Percentiles rank a stretch among this genome's conserved stretches.
phyloP scores from a whole-genome alignment of 2,888 invertebrate genomes.

The Aphodius sticticus region DNA sequence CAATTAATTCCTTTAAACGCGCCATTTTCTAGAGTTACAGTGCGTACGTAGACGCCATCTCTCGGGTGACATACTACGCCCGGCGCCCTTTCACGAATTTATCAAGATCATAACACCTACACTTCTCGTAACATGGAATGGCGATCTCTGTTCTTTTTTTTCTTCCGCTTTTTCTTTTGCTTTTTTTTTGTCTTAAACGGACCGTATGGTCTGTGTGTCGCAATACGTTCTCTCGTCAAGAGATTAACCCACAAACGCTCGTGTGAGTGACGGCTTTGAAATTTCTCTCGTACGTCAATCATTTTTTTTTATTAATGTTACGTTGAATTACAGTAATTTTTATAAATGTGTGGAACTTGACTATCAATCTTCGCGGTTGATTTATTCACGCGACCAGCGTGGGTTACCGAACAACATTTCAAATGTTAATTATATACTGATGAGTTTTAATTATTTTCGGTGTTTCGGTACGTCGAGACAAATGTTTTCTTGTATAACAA shows the following conservation, averaged over 20 bases:
- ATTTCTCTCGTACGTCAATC: conserved; percentile 4
- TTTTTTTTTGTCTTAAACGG: neutral
- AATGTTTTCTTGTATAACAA: neutral
- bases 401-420: neutral
- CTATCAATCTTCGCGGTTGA: neutral
- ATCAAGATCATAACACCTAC: neutral
- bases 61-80: neutral
- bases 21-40: conserved; percentile 22
- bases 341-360: neutral
- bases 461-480: neutral
- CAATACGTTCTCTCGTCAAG: neutral
- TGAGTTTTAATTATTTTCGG: neutral
- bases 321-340: neutral
- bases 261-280: neutral
- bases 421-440: neutral
- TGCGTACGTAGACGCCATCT: conserved; percentile 9
- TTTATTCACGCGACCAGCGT: neutral
- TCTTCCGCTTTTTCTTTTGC: neutral
- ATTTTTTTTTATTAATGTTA: neutral
- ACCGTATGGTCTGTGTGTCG: neutral
- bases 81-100: neutral
- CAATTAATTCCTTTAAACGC: conserved; percentile 25
- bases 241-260: neutral
- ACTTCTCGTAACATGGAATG: too few species aligned
- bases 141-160: too few species aligned